A percentile compares a stretch with the other conserved stretches of the same genome.
phyloP scores from a whole-genome alignment of 2,888 invertebrate genomes.

The Nebria salina region DNA sequence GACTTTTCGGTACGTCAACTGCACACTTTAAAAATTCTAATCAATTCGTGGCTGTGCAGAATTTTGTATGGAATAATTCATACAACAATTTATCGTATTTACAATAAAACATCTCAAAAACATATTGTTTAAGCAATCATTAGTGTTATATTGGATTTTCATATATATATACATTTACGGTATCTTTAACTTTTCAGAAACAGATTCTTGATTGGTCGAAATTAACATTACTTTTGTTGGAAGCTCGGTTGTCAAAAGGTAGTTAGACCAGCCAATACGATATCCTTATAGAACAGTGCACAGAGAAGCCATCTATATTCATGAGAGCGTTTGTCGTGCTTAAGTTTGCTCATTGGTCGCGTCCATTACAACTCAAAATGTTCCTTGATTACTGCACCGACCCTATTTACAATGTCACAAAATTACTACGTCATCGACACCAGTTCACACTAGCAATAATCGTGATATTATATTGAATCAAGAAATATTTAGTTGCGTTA shows the following conservation, averaged over 20 bases:
- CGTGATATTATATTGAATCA: too few relatives aligned
- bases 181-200: neutral
- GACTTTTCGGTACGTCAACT: too few relatives aligned
- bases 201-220: neutral
- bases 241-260: constrained; percentile 31
- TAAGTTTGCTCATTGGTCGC: constrained; percentile 21
- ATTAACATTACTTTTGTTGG: constrained; percentile 8
- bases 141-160: too few relatives aligned
- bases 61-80: too few relatives aligned
- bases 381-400: constrained; percentile 20
- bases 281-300: constrained; percentile 26
- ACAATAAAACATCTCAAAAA: too few relatives aligned
- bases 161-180: neutral
- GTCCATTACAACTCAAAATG: constrained; percentile 33
- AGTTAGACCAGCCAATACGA: neutral
- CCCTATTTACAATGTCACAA: constrained; percentile 20
- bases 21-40: too few relatives aligned
- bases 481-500: too few relatives aligned
- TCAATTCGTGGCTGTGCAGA: too few relatives aligned
- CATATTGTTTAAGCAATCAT: too few relatives aligned
- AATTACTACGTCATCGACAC: neutral
- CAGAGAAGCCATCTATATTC: constrained; percentile 43
- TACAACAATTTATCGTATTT: too few relatives aligned
- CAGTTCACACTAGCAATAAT: neutral
- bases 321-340: constrained; percentile 28